Percentiles rank a stretch among this genome's conserved stretches.
Conservation (phyloP, 2,797 vertebrate genomes). For the Bradypodion ventrale region DNA sequence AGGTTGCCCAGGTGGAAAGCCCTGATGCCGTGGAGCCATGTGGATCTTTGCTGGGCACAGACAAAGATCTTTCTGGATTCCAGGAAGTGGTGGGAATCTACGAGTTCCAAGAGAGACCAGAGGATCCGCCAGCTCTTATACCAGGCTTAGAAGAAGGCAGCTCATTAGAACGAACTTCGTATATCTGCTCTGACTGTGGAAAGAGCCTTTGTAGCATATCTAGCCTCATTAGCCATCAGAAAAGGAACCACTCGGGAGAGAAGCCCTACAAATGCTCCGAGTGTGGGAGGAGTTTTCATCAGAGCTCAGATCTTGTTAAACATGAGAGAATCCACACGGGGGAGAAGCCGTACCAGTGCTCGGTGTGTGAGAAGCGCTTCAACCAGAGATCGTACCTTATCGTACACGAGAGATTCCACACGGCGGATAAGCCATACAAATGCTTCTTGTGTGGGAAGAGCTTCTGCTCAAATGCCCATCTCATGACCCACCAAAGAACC, state of each 20-base stretch:
- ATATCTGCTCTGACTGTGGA: slow-evolving; percentile 26
- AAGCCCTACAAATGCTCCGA: slow-evolving; percentile 34
- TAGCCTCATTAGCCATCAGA: slow-evolving; percentile 32
- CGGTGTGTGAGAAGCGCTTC: slow-evolving; percentile 25
- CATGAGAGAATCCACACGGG: slow-evolving; percentile 39
- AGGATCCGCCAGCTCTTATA: background rate
- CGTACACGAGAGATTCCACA: slow-evolving; percentile 42
- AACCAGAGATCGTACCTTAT: slow-evolving; percentile 37
- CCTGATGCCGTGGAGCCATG: background rate
- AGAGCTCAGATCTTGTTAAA: slow-evolving; percentile 31
- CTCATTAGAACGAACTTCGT: slow-evolving; percentile 3
- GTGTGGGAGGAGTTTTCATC: slow-evolving; percentile 38
- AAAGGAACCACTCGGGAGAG: slow-evolving; percentile 30
- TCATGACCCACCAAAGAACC: slow-evolving; percentile 40
- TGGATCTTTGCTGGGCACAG: background rate
- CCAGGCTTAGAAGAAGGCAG: background rate
- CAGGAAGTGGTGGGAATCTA: slow-evolving; percentile 2
- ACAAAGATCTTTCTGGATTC: background rate
- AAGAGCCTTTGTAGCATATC: slow-evolving; percentile 31
- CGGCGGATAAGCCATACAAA: slow-evolving; percentile 36
- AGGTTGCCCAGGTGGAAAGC: background rate
- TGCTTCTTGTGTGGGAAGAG: slow-evolving; percentile 42
- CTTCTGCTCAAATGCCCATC: slow-evolving; percentile 38
- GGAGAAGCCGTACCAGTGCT: slow-evolving; percentile 29
- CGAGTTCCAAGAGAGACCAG: background rate